phyloP scores from a whole-genome alignment of 2,888 invertebrate genomes.

The Laspeyria flexula region DNA sequence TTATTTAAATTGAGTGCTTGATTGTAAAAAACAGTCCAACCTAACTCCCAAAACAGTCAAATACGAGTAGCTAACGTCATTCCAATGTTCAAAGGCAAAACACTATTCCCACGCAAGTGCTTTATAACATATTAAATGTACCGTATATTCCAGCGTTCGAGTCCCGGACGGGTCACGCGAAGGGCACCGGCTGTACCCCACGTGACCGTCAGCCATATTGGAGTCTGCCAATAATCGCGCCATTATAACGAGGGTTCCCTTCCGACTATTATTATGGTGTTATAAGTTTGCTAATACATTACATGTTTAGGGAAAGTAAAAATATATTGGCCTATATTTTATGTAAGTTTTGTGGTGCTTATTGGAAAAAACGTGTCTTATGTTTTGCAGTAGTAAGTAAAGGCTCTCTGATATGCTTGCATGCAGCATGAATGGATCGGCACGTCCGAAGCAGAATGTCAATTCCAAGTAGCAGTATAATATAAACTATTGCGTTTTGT shows the following conservation, averaged over 20 bases:
- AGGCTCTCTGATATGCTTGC: too few relatives aligned
- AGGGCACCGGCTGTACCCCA: constrained; percentile 50
- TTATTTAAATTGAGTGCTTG: too few relatives aligned
- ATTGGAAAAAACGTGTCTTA: not conserved
- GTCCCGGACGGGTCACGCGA: constrained; percentile 49
- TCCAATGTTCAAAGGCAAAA: too few relatives aligned
- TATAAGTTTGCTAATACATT: constrained; percentile 44
- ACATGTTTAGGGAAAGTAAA: constrained; percentile 18
- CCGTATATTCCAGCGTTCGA: constrained; percentile 12
- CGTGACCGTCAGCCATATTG: constrained; percentile 52
- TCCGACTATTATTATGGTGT: constrained; percentile 37
- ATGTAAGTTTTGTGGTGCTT: not conserved
- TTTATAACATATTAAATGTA: not conserved
- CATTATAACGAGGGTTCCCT: constrained; percentile 33
- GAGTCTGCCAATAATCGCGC: constrained; percentile 46
- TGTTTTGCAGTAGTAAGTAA: too few relatives aligned
- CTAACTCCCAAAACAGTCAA: too few relatives aligned
- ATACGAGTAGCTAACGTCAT: too few relatives aligned
- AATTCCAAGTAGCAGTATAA: too few relatives aligned
- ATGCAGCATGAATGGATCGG: too few relatives aligned
- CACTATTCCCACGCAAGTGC: too few relatives aligned
- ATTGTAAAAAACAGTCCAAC: too few relatives aligned
- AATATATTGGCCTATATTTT: constrained; percentile 6
- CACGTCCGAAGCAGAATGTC: too few relatives aligned
- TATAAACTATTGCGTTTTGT: too few relatives aligned